Conservation (phyloP, 2,888 invertebrate genomes). For the Aphodius granarius region DNA sequence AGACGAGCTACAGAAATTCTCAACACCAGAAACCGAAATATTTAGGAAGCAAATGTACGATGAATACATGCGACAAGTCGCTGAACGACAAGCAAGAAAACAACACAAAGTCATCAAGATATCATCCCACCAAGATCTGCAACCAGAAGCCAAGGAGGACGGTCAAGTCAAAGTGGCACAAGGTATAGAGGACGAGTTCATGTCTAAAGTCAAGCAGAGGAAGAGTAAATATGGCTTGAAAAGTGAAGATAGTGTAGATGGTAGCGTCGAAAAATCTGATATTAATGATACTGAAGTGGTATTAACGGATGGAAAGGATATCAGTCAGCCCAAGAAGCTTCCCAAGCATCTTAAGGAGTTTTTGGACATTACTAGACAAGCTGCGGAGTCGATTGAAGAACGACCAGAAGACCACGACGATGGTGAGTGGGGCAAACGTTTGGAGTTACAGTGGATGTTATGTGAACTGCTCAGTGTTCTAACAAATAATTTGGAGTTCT, state of each 20-base stretch:
- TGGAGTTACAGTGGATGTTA: constrained; percentile 28
- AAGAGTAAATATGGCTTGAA: constrained; percentile 72
- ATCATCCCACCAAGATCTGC: constrained; percentile 59
- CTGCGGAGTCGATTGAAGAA: constrained; percentile 44
- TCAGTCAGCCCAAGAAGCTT: constrained; percentile 64
- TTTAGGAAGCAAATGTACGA: constrained; percentile 82
- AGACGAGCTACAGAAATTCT: constrained; percentile 28
- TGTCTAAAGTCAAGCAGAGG: constrained; percentile 72
- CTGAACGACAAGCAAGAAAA: constrained; percentile 76
- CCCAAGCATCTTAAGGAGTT: constrained; percentile 82
- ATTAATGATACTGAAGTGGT: constrained; percentile 47
- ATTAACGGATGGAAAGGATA: constrained; percentile 68
- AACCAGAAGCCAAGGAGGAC: constrained; percentile 29
- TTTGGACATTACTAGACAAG: constrained; percentile 62
- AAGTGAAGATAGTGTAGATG: constrained; percentile 65
- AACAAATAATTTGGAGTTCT: constrained; percentile 20
- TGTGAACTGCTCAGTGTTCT: constrained; percentile 23
- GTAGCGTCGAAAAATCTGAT: constrained; percentile 40
- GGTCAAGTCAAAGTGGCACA: constrained; percentile 53
- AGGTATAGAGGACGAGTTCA: constrained; percentile 74
- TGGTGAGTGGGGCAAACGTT: constrained; percentile 27
- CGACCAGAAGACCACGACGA: constrained; percentile 59
- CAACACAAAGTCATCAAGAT: constrained; percentile 81
- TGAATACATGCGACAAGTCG: constrained; percentile 79
- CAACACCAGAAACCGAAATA: constrained; percentile 59